Evolutionary conservation across 2,888 invertebrate species (phyloP).

Genomic region (Sycophila texana): DNA sequence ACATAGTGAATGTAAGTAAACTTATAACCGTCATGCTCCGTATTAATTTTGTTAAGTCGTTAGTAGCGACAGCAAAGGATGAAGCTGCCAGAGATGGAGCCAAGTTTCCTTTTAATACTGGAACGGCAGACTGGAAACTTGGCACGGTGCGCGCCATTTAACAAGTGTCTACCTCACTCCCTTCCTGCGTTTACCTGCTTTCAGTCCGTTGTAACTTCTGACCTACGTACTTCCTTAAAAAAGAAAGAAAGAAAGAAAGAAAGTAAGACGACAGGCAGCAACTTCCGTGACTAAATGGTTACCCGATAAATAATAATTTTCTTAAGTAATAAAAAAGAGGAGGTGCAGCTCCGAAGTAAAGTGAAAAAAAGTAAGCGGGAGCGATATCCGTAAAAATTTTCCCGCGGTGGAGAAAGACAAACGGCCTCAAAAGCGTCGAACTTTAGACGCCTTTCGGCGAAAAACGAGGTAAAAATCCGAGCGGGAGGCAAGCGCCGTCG

Average conservation of each 20-base stretch:
- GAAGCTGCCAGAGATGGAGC: constrained; percentile 3
- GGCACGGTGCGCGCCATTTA: constrained; percentile 31
- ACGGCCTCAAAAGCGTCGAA: not conserved
- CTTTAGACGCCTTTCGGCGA: not conserved
- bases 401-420: not conserved
- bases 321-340: not conserved
- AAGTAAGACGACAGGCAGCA: too few species aligned
- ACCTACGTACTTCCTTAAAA: not conserved
- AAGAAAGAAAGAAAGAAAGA: too few species aligned
- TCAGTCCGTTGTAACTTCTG: not conserved
- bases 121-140: constrained; percentile 30
- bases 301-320: not conserved
- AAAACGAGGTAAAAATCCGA: constrained; percentile 5
- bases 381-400: too few species aligned
- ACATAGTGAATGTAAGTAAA: constrained; percentile 35
- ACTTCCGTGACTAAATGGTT: too few species aligned
- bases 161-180: constrained; percentile 24
- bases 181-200: not conserved
- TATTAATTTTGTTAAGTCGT: constrained; percentile 59
- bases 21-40: constrained; percentile 35
- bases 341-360: not conserved
- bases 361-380: not conserved
- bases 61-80: constrained; percentile 44
- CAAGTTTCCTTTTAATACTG: constrained; percentile 47
- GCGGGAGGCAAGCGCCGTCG: not conserved